Percentiles rank a stretch among this genome's conserved stretches.
phyloP scores from a whole-genome alignment of 2,888 invertebrate species.

The Folsomia manolachei region DNA sequence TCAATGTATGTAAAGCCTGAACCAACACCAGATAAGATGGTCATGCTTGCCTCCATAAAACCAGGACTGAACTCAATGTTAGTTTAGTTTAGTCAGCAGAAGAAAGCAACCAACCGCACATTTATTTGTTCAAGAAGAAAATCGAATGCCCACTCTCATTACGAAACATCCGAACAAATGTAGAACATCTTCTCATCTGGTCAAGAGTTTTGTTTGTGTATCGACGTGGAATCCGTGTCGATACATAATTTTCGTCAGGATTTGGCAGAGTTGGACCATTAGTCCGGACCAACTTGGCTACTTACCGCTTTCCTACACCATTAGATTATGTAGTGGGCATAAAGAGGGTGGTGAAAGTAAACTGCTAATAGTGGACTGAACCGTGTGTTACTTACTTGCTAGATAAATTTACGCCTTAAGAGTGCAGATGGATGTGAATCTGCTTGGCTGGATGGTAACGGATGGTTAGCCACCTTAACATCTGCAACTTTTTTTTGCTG shows the following conservation, averaged over 20 bases:
- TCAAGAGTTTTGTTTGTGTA: background rate
- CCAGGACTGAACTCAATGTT: too few species aligned
- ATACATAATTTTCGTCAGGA: too few species aligned
- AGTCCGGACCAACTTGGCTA: background rate
- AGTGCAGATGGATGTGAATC: background rate
- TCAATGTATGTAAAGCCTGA: too few species aligned
- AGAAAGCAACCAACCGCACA: too few species aligned
- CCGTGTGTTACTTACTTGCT: background rate
- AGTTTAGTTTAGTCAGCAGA: too few species aligned
- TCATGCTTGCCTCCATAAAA: too few species aligned
- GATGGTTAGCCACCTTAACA: background rate
- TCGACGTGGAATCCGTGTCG: too few species aligned
- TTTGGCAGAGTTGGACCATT: background rate
- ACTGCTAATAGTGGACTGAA: background rate
- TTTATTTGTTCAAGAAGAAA: background rate
- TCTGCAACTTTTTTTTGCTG: background rate
- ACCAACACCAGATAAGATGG: too few species aligned
- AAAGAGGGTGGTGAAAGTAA: background rate
- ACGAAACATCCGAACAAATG: too few species aligned
- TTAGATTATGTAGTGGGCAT: background rate
- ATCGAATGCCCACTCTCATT: background rate
- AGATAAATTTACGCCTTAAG: too few species aligned
- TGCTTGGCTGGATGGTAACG: background rate
- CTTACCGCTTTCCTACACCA: background rate
- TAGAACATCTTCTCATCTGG: background rate